Evolutionary conservation across 2,888 invertebrate genomes (phyloP).

Genomic region (Netelia fuscicornis): DNA sequence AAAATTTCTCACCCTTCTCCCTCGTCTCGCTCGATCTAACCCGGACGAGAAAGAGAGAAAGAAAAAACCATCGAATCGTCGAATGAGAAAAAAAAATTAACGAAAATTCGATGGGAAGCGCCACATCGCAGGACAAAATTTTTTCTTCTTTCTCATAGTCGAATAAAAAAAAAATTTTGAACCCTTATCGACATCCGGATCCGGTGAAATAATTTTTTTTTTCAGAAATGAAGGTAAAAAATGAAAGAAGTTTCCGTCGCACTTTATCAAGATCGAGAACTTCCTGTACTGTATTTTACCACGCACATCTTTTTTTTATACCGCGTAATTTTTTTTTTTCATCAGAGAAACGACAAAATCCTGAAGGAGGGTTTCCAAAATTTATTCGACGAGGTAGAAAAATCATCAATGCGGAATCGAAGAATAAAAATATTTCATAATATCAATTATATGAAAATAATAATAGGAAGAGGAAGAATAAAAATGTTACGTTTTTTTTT

Average conservation of each 20-base stretch:
- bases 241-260: slow-evolving; percentile 23
- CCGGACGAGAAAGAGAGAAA: slow-evolving; percentile 14
- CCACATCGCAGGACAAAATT: slow-evolving; percentile 6
- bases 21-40: slow-evolving; percentile 35
- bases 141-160: slow-evolving; percentile 13
- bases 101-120: slow-evolving; percentile 13
- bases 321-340: slow-evolving; percentile 1
- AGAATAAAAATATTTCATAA: neutral
- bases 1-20: slow-evolving; percentile 40
- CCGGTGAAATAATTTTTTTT: slow-evolving; percentile 55
- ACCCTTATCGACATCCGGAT: slow-evolving; percentile 64
- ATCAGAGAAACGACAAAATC: slow-evolving; percentile 11
- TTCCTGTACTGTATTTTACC: slow-evolving; percentile 40
- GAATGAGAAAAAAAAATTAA: slow-evolving; percentile 26
- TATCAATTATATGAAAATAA: neutral
- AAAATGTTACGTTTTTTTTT: no score
- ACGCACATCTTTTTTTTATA: slow-evolving; percentile 23
- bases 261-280: slow-evolving; percentile 48
- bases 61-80: slow-evolving; percentile 27
- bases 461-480: neutral
- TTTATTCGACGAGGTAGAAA: slow-evolving; percentile 13
- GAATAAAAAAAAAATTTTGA: neutral
- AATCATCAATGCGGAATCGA: slow-evolving; percentile 9
- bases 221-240: slow-evolving; percentile 20
- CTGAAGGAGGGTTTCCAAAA: neutral